Percentiles rank a stretch among this genome's conserved stretches.
Evolutionary conservation across 2,888 invertebrate genomes (phyloP).

Genomic region (Ceriagrion tenellum): DNA sequence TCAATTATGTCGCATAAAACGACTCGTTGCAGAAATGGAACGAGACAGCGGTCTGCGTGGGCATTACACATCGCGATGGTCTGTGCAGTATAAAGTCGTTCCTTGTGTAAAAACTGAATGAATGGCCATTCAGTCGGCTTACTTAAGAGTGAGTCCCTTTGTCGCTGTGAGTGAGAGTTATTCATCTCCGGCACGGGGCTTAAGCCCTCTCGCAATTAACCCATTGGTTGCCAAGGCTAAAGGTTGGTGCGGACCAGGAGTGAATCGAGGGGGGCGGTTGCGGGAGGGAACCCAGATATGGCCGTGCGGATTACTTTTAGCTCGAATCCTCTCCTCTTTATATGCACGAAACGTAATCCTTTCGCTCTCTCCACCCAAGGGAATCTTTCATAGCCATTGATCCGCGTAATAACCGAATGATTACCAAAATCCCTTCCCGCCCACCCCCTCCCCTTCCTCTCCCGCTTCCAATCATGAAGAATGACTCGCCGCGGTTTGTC

Average conservation of each 20-base stretch:
- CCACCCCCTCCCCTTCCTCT: neutral
- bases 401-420: conserved; percentile 39
- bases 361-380: conserved; percentile 24
- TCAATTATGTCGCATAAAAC: neutral
- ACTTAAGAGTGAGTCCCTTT: neutral
- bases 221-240: neutral
- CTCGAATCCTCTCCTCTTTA: conserved; percentile 30
- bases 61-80: neutral
- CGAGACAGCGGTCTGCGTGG: neutral
- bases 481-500: conserved; percentile 26
- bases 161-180: neutral
- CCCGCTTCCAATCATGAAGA: conserved; percentile 14
- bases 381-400: conserved; percentile 32
- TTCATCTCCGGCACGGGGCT: neutral
- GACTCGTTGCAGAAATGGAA: neutral
- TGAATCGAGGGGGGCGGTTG: neutral
- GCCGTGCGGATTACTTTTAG: neutral
- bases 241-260: neutral
- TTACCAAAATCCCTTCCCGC: conserved; percentile 20
- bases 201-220: conserved; percentile 21
- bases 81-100: conserved; percentile 12
- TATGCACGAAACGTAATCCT: conserved; percentile 36
- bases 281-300: neutral
- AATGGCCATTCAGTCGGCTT: conserved; percentile 24
- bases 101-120: conserved; percentile 29